Evolutionary conservation across 1,140 invertebrate genomes (phyloP), one percentile per base, ranked within the genome.

Genomic region (Drosophila rhopaloa): DNA sequence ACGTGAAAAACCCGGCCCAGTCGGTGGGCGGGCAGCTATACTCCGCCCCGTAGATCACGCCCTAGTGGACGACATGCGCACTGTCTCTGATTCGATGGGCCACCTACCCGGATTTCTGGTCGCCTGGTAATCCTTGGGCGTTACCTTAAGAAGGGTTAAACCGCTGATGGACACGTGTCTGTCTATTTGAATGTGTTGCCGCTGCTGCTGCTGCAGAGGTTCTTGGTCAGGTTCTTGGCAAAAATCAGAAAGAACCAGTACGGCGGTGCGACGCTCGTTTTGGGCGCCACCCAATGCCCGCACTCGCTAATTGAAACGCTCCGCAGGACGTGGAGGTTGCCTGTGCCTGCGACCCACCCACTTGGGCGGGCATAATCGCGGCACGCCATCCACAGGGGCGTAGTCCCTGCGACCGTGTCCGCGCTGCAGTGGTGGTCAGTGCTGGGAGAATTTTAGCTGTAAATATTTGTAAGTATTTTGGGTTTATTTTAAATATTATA

Each of bases 81-180:
- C 9, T 74, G 47, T 8, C 40, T 3, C 7, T 7, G 27, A 3
- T 13, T 37, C 8, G 65, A 27, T 10, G 24, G 24, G 14, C 1
- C 0, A 7, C 43, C 50, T 9, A 19, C 32, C 8, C 35, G 48
- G 16, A 38, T 4, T 58, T 3, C 79, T 92, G 84, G 50, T 79
- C 62, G 79, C 91, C 91, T 92, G 71, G 66, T 90, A 53, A 72
- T 80, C 90, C 86, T 91, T 92, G 91, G 91, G 91, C 91, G 91
- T 92, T 92, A 91, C 91, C 91, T 92, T 92, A 90, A 92, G 91
- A 92, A 92, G 91, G 91, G 91, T 92, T 92, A 92, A 91, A 91
- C 63, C 74, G 72, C 70, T 92, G 90, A 92, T 92, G 91, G 91
- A 92, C 91, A 92, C 90, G 91, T 92, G 91, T 91, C 68, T 71